Conservation (phyloP, 2,888 invertebrate species). For the Lycocerus yunnanus region DNA sequence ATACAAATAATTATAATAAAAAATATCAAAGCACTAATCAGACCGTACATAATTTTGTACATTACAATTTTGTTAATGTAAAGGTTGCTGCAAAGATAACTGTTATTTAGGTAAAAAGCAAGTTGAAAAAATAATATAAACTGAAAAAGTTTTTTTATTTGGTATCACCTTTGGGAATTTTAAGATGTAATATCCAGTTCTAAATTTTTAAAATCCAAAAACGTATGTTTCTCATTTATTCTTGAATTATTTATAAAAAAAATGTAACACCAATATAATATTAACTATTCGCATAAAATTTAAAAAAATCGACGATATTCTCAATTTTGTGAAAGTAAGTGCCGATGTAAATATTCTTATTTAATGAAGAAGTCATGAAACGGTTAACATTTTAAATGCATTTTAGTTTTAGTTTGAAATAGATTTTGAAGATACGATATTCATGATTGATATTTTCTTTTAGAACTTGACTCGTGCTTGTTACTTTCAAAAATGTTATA, state of each 20-base stretch:
- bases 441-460: too few species aligned
- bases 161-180: background rate
- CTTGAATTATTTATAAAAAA: background rate
- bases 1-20: background rate
- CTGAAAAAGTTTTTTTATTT: constrained; percentile 8
- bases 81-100: background rate
- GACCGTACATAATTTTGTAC: background rate
- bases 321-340: background rate
- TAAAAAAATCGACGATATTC: background rate
- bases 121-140: constrained; percentile 8
- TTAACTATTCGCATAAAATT: background rate
- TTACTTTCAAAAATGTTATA: too few species aligned
- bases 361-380: too few species aligned
- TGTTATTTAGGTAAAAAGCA: background rate
- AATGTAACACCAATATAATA: background rate
- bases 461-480: too few species aligned
- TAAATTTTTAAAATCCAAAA: background rate
- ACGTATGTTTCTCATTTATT: background rate
- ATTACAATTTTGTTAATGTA: constrained; percentile 1
- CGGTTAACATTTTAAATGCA: too few species aligned
- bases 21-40: constrained; percentile 1
- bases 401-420: too few species aligned
- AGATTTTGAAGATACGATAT: too few species aligned
- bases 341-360: too few species aligned
- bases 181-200: background rate